phyloP scores from a whole-genome alignment of 2,797 vertebrate genomes.

The Propithecus perrieri region DNA sequence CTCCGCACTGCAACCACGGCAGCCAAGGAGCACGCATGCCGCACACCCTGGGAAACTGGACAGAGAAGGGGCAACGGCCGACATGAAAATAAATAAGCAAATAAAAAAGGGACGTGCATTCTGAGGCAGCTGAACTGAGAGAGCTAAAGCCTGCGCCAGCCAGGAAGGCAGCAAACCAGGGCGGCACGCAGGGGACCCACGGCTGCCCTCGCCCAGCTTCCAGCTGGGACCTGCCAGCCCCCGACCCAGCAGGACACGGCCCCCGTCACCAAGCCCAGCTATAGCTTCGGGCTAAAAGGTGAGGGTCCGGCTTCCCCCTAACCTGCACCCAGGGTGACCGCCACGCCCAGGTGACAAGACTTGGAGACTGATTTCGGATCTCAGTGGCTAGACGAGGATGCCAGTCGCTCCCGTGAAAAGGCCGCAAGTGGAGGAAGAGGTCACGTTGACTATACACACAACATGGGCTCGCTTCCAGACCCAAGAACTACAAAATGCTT shows the following conservation, averaged over 20 bases:
- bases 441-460: accelerated
- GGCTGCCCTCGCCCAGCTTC: not conserved
- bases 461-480: not conserved
- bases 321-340: not conserved
- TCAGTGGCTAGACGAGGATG: not conserved
- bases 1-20: too few relatives aligned
- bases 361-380: not conserved
- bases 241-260: not conserved
- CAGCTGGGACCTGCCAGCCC: too few relatives aligned
- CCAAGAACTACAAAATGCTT: not conserved
- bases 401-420: accelerated
- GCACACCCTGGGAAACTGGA: not conserved
- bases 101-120: not conserved
- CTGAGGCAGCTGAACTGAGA: not conserved
- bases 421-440: not conserved
- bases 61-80: too few relatives aligned
- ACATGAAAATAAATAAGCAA: not conserved
- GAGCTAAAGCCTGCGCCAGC: not conserved
- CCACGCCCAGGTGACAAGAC: too few relatives aligned
- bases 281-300: accelerated
- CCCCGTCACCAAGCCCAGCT: not conserved
- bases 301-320: not conserved
- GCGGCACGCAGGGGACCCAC: not conserved
- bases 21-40: too few relatives aligned
- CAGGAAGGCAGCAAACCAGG: not conserved